Evolutionary conservation across 2,113 vertebrate species (phyloP).

Genomic region (Brienomyrus longianalis): DNA sequence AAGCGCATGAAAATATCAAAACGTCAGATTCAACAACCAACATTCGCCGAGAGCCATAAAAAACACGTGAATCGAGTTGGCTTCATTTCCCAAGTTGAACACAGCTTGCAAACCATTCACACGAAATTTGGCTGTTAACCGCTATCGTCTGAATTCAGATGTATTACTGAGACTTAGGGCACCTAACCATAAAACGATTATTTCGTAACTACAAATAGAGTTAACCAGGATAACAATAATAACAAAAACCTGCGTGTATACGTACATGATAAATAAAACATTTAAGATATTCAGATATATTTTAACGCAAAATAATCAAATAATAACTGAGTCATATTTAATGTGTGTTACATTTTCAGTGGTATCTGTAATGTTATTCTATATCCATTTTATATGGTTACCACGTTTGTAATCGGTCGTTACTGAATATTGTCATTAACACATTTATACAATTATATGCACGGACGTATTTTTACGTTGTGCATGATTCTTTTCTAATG

Average conservation of each 20-base stretch:
- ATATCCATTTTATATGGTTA: neutral
- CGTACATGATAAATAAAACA: neutral
- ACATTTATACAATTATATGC: neutral
- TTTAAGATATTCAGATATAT: neutral
- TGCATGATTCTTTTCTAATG: neutral
- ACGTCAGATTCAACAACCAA: neutral
- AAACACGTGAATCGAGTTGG: neutral
- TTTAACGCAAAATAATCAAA: neutral
- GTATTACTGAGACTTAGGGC: neutral
- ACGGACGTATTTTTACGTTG: neutral
- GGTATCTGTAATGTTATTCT: neutral
- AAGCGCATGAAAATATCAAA: neutral
- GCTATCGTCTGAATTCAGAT: neutral
- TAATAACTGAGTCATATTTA: neutral
- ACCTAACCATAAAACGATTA: neutral
- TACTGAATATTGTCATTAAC: neutral
- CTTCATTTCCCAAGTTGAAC: neutral
- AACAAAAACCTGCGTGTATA: neutral
- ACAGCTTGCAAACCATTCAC: neutral
- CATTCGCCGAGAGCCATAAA: neutral
- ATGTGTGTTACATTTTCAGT: neutral
- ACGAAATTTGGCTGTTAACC: neutral
- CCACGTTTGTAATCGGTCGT: neutral
- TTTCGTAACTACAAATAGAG: neutral
- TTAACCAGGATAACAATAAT: neutral